These are phyloP conservation scores for Eptatretus atami DNA, from an alignment of 2,797 vertebrate genomes.

Conservation along the genomic window DNA sequence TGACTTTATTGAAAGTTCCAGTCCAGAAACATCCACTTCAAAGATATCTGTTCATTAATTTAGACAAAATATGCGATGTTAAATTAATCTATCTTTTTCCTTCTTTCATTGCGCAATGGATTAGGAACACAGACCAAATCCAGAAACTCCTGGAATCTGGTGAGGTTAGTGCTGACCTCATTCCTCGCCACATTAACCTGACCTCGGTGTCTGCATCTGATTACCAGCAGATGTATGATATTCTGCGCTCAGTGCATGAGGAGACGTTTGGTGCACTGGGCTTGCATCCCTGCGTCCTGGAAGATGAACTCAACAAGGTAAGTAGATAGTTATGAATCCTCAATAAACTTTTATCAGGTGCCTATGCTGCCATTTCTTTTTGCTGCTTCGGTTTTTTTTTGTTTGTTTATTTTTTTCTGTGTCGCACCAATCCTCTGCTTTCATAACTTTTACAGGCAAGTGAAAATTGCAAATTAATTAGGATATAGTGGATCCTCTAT, in stretches of 20 bases:
- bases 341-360: neutral
- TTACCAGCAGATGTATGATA: constrained; percentile 47
- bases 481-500: no score
- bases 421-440: no score
- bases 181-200: constrained; percentile 64
- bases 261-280: constrained; percentile 31
- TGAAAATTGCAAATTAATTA: no score
- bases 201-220: constrained; percentile 43
- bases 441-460: neutral
- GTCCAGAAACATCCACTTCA: no score
- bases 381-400: no score
- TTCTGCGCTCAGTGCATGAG: constrained; percentile 58
- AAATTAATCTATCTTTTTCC: no score
- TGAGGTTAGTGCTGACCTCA: constrained; percentile 46
- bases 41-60: no score
- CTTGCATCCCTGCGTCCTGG: constrained; percentile 42
- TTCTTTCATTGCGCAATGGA: no score
- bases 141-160: constrained; percentile 42
- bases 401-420: neutral
- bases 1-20: no score
- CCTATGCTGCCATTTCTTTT: no score
- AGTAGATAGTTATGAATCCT: neutral
- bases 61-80: no score
- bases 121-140: constrained; percentile 61
- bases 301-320: constrained; percentile 68